These are phyloP conservation scores for Bactericera cockerelli DNA, from an alignment of 1,140 invertebrate species.

Conservation along the genomic window DNA sequence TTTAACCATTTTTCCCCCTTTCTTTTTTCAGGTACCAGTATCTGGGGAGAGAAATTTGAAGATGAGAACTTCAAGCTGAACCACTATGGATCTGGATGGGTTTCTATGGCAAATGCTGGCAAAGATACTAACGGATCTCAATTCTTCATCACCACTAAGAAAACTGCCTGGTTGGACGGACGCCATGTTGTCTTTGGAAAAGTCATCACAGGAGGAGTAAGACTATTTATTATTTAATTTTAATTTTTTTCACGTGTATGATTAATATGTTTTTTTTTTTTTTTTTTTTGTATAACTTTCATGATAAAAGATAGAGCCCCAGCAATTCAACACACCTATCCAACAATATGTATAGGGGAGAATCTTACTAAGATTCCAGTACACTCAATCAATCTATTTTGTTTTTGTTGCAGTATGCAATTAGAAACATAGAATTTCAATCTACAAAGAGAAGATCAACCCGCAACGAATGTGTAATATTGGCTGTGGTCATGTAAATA, in stretches of 20 bases:
- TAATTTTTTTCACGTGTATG: no score
- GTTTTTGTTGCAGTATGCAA: not conserved
- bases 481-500: no score
- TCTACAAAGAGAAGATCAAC: not conserved
- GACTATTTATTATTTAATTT: slow-evolving; percentile 17
- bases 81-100: slow-evolving; percentile 90
- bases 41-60: slow-evolving; percentile 82
- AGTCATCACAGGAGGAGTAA: slow-evolving; percentile 75
- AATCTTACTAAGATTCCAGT: no score
- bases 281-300: no score
- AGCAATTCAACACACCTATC: no score
- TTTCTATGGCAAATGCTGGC: slow-evolving; percentile 92
- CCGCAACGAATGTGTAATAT: no score
- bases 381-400: no score
- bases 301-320: no score
- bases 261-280: no score
- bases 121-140: slow-evolving; percentile 97
- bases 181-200: slow-evolving; percentile 97
- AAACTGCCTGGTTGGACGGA: slow-evolving; percentile 89
- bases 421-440: not conserved
- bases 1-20: no score
- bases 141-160: slow-evolving; percentile 88
- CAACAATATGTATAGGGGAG: no score
- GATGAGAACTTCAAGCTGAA: slow-evolving; percentile 98
- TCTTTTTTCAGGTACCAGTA: slow-evolving; percentile 61